Base-by-base conservation (phyloP, 2,888 invertebrate genomes). In the Eupithecia inturbata region DNA sequence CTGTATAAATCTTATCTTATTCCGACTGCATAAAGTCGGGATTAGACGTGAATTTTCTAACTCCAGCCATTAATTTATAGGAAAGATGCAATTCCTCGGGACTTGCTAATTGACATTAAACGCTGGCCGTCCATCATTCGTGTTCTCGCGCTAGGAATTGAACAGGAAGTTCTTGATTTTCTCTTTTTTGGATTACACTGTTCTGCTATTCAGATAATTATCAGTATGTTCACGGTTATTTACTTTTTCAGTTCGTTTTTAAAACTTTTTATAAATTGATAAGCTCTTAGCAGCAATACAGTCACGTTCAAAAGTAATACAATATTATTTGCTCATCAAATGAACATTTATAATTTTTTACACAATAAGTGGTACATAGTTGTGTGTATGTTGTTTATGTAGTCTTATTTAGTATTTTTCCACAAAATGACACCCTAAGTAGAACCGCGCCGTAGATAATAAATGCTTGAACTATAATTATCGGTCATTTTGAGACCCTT, bases 91-190 rank as follows among this genome's bases (percentile, higher is more conserved):
- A 83, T 84, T 85, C 83, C 78, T 79, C 78, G 81, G 82, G 85
- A 86, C 84, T 86, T 82, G 86, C 89, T 92, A 92, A 92, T 92
- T 92, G 92, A 92, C 91, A 88, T 89, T 89, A 91, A 92, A 90
- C 85, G 87, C 81, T 83, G 82, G 83, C 83, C 88, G 88, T 91
- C 89, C 89, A 88, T 91, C 89, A 90, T 89, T 89, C 88, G 83
- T 88, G 90, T 89, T 88, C 85, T 79, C 83, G 84, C 83, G 81
- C 82, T 83, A 83, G 82, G 82, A 84, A 85, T 85, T 87, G 83
- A 84, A 86, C 83, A 76, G 76, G 78, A 75, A 76, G 75, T 78
- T 77, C 57, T 70, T 75, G 73, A 68, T 67, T 75, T 72, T 77
- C 67, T 74, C 45, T 73, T 77, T 77, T 76, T 70, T 45, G 53